Percentiles rank a stretch among this genome's conserved stretches.
These are phyloP conservation scores for Cerastis leucographa DNA, from an alignment of 2,888 invertebrate species.

Conservation along the genomic window DNA sequence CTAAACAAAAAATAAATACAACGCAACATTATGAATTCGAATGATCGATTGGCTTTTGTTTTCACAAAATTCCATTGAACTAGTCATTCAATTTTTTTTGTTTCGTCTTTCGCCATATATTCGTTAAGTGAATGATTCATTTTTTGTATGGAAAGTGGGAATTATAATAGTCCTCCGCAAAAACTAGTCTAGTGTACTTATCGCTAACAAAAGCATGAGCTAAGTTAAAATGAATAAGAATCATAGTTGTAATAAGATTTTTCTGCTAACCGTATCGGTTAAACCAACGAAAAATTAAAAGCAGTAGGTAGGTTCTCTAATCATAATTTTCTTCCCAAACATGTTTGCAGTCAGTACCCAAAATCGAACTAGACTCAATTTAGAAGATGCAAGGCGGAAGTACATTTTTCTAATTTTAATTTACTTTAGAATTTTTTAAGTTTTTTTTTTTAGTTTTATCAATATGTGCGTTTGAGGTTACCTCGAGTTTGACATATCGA, in stretches of 20 bases:
- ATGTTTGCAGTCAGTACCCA: conserved; percentile 65
- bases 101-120: conserved; percentile 39
- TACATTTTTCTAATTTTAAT: conserved; percentile 77
- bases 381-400: conserved; percentile 74
- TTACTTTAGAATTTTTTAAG: conserved; percentile 63
- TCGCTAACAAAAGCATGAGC: conserved; percentile 35
- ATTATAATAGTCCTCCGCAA: conserved; percentile 16
- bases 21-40: conserved; percentile 20
- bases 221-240: conserved; percentile 31
- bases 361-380: conserved; percentile 62
- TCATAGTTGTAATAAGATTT: conserved; percentile 34
- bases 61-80: conserved; percentile 17
- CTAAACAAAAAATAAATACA: conserved; percentile 7
- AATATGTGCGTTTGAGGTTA: conserved; percentile 72
- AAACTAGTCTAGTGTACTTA: conserved; percentile 54
- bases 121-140: conserved; percentile 5
- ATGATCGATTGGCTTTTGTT: conserved; percentile 13
- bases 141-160: conserved; percentile 8
- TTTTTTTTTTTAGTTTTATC: conserved; percentile 67
- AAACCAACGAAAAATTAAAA: neutral
- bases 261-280: conserved; percentile 37
- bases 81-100: conserved; percentile 34
- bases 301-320: neutral
- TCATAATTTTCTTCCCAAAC: conserved; percentile 3
- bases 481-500: conserved; percentile 76